phyloP scores from a whole-genome alignment of 2,797 vertebrate genomes.

The Coccyzus lansbergi region DNA sequence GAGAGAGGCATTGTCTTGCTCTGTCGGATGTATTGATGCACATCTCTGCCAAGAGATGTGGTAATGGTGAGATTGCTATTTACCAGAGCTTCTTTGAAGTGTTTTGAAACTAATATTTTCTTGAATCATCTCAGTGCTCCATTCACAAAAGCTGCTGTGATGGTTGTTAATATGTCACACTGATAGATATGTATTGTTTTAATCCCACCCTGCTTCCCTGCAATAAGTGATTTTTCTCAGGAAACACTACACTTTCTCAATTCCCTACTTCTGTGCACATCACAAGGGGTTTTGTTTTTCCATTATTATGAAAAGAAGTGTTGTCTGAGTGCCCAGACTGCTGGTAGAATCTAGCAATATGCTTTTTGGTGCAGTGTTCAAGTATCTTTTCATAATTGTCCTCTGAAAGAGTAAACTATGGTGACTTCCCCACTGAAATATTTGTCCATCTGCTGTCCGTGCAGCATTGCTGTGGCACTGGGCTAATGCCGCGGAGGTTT shows the following conservation, averaged over 20 bases:
- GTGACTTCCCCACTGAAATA: not conserved
- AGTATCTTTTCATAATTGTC: conserved; percentile 5
- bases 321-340: conserved; percentile 16
- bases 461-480: not conserved
- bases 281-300: not conserved
- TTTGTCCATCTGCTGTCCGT: not conserved
- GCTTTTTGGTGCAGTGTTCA: not conserved
- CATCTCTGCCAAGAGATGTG: not conserved
- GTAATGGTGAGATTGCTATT: not conserved
- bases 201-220: not conserved
- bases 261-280: not conserved
- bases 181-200: not conserved
- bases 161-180: not conserved
- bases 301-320: not conserved
- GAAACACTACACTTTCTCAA: not conserved
- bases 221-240: not conserved
- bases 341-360: conserved; percentile 9
- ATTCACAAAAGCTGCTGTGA: not conserved
- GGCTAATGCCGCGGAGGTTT: not conserved
- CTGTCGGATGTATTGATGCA: rapidly evolving
- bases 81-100: not conserved
- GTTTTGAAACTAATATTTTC: not conserved
- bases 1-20: not conserved
- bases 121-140: not conserved
- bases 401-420: not conserved